These are phyloP conservation scores for Telenomus remus DNA, from an alignment of 1,140 invertebrate genomes.

Conservation along the genomic window DNA sequence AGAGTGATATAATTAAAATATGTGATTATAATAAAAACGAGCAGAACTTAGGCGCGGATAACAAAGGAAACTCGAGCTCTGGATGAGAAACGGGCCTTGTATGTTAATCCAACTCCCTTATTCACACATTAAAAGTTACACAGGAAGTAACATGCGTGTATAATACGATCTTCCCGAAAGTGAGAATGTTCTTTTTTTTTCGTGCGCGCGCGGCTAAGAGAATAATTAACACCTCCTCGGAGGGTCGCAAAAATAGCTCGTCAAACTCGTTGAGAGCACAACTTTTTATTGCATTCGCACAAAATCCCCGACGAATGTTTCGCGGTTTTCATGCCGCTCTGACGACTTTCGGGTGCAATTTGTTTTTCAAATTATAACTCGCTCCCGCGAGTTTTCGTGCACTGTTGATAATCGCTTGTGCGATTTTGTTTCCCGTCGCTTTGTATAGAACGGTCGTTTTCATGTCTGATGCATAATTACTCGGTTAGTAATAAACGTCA, in stretches of 20 bases:
- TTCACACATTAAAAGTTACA: slow-evolving; percentile 41
- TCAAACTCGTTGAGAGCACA: slow-evolving; percentile 16
- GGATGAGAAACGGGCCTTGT: slow-evolving; percentile 55
- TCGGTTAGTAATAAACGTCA: too few species aligned
- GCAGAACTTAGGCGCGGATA: slow-evolving; percentile 39
- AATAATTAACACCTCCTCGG: slow-evolving; percentile 31
- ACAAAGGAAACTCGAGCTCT: slow-evolving; percentile 53
- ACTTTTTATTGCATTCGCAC: slow-evolving; percentile 7
- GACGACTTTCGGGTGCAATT: slow-evolving; percentile 5
- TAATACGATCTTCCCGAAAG: slow-evolving; percentile 54
- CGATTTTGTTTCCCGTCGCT: not conserved
- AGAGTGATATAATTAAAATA: slow-evolving; percentile 49
- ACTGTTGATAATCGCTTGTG: not conserved
- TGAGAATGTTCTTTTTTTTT: slow-evolving; percentile 43
- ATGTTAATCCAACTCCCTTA: slow-evolving; percentile 53
- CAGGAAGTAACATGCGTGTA: slow-evolving; percentile 48
- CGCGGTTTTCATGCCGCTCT: slow-evolving; percentile 7
- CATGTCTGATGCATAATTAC: too few species aligned
- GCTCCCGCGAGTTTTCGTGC: slow-evolving; percentile 3
- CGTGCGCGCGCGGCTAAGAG: not conserved
- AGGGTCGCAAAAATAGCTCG: slow-evolving; percentile 24
- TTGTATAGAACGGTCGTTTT: too few species aligned
- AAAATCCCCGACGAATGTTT: slow-evolving; percentile 14
- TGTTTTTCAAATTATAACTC: slow-evolving; percentile 3
- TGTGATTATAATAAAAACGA: slow-evolving; percentile 34